Evolutionary conservation across 1,140 invertebrate species (phyloP), one percentile per base, ranked within the genome.

Genomic region (Nilaparvata lugens): DNA sequence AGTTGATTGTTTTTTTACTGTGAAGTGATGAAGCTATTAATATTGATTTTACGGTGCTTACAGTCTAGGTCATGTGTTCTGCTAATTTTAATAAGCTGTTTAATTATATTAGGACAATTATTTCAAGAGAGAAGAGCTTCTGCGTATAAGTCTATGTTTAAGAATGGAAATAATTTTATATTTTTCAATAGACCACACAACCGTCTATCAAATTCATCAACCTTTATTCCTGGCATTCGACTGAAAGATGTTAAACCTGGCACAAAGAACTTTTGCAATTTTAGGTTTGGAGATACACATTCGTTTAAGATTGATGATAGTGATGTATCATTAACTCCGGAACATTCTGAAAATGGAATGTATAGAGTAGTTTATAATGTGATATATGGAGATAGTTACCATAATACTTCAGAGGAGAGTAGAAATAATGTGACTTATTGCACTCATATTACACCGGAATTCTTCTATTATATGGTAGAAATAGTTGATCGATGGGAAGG

Each of bases 381-480:
- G 23, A 69, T 83, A 31, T 73, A 68, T 70, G 75, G 74, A 25
- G 64, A 65, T 54, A 72, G 69, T 70, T 64, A 65, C 16, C 67
- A 73, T 68, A 74, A 69, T 53, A 71, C 69, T 55, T 70, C 72
- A 60, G 73, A 73, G 9, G 40, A 23, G 18, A 21, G 23, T 28
- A 25, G 28, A 19, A 56, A 25, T 31, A 71, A 64, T 52, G 77
- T 85, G 1, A 88, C 86, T 0, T 80, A 86, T 42, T 84, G 79
- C n/a, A 88, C 85, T 1, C 88, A 90, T 70, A 82, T 84, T 0
- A 87, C 86, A 0, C 81, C 83, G 1, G 86, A 88, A 69, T 87
- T 87, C 73, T 73, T 88, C 40, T 82, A 83, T 62, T 83, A 86
- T 62, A 72, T 89, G 14, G 77, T 80, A 9, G 84, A 87, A 71